Evolutionary conservation across 2,888 invertebrate species (phyloP), one percentile per base, ranked within the genome.

Genomic region (Catocala fraxini): DNA sequence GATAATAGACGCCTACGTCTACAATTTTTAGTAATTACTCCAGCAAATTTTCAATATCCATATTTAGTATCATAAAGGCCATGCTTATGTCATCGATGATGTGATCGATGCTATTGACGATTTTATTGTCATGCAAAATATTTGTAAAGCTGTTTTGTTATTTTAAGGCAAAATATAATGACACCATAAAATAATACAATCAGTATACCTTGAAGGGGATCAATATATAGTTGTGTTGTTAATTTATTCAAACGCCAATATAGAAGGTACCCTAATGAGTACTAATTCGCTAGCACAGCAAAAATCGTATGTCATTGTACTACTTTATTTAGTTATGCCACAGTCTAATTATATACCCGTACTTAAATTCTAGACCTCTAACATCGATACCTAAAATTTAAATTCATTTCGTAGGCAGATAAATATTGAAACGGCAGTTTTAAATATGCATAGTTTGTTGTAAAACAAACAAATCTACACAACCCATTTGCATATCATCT

Each of bases 81-180:
- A 42, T 4, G 52, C 57, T 67, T 62, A 58, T 62, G 59, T 71
- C 68, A 64, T 68, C 48, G 61, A 62, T 67, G 67, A 64, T 54
- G 46, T 51, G 46, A 61, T 41, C 53, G 10, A 41, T 46, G 4
- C 33, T 58, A 58, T 73, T 73, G 25, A 49, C 47, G 6, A 42
- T 13, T 42, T 42, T n/a, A 41, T 52, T 46, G 45, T 46, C 11
- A 47, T 47, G 9, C 47, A 33, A 47, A 25, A 47, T 5, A 42
- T 5, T 1, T 5, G 3, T 11, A 42, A 11, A 42, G 10, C 5
- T 42, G 5, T 11, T 10, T 42, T 42, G 0, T 42, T 9, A 42
- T 11, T 11, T 42, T 42, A 11, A 11, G 5, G 6, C 0, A 42
- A n/a, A 42, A 5, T 0, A 11, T 42, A 42, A 6, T 39, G 7